Conservation (phyloP, 1,140 invertebrate species). For the Tetragnatha versicolor region DNA sequence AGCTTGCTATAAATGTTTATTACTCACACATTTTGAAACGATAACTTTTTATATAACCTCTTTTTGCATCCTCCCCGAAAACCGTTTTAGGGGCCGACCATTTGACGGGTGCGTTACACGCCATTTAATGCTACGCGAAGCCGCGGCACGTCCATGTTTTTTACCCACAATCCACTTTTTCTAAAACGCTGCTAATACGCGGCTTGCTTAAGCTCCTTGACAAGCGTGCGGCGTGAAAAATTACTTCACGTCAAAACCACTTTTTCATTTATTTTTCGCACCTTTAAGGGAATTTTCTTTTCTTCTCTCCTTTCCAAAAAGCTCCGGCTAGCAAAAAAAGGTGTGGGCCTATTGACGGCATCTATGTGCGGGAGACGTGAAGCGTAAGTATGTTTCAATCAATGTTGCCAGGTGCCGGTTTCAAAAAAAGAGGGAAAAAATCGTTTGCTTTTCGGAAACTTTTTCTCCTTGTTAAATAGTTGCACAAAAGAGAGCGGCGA, state of each 20-base stretch:
- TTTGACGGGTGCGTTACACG: slow-evolving; percentile 43
- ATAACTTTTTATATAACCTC: too few relatives aligned
- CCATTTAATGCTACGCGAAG: slow-evolving; percentile 37
- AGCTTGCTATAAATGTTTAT: too few relatives aligned
- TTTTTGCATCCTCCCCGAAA: too few relatives aligned
- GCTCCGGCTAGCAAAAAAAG: neutral
- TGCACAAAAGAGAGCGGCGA: neutral
- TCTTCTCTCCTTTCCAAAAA: slow-evolving; percentile 17
- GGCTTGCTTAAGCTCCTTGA: slow-evolving; percentile 45
- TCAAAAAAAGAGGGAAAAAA: neutral
- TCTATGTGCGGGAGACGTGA: slow-evolving; percentile 9
- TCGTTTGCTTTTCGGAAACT: neutral
- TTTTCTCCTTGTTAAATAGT: neutral
- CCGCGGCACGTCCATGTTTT: neutral
- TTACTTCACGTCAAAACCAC: slow-evolving; percentile 55
- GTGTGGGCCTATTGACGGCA: slow-evolving; percentile 22
- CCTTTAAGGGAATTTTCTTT: slow-evolving; percentile 38
- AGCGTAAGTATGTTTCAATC: slow-evolving; percentile 52
- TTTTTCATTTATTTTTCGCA: slow-evolving; percentile 55
- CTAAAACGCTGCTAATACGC: slow-evolving; percentile 42
- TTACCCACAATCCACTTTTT: neutral
- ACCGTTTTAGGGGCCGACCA: too few relatives aligned
- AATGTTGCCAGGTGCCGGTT: slow-evolving; percentile 46
- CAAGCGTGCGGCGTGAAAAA: slow-evolving; percentile 53
- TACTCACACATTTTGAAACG: too few relatives aligned